Conservation (phyloP, 2,113 vertebrate species). For the Plectropomus leopardus region DNA sequence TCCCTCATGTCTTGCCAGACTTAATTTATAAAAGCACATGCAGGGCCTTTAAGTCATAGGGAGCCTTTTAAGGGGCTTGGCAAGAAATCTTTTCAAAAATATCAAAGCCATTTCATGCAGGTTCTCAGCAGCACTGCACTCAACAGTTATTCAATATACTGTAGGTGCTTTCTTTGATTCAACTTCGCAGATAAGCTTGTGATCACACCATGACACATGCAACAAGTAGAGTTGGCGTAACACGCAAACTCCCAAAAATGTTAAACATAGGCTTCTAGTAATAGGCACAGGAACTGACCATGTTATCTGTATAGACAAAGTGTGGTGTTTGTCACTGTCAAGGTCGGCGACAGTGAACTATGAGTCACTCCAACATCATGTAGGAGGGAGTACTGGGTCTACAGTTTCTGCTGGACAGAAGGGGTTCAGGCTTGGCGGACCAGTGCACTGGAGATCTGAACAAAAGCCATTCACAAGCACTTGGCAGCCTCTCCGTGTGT, state of each 20-base stretch:
- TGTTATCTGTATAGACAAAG: slow-evolving; percentile 51
- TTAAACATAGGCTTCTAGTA: slow-evolving; percentile 1
- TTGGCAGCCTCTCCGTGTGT: slow-evolving; percentile 56
- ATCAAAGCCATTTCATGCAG: slow-evolving; percentile 26
- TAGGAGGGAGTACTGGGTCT: slow-evolving; percentile 56
- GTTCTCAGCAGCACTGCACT: neutral
- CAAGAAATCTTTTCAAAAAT: slow-evolving; percentile 28
- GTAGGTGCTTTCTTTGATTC: slow-evolving; percentile 25
- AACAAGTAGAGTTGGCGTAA: slow-evolving; percentile 16
- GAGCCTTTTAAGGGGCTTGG: slow-evolving; percentile 23
- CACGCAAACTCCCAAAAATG: slow-evolving; percentile 14
- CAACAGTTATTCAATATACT: slow-evolving; percentile 9
- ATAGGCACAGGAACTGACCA: slow-evolving; percentile 23
- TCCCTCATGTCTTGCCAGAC: slow-evolving; percentile 73
- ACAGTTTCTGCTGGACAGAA: slow-evolving; percentile 68
- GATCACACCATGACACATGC: neutral
- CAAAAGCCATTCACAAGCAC: slow-evolving; percentile 76
- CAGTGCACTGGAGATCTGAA: slow-evolving; percentile 57
- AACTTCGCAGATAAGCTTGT: slow-evolving; percentile 15
- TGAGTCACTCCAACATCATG: slow-evolving; percentile 81
- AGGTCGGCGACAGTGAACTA: slow-evolving; percentile 72
- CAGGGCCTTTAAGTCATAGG: slow-evolving; percentile 41
- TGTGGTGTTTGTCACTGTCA: slow-evolving; percentile 60
- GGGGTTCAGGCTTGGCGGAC: slow-evolving; percentile 57
- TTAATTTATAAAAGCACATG: slow-evolving; percentile 52